These are phyloP conservation scores for Phoxinus phoxinus DNA, from an alignment of 2,113 vertebrate genomes.

Conservation along the genomic window DNA sequence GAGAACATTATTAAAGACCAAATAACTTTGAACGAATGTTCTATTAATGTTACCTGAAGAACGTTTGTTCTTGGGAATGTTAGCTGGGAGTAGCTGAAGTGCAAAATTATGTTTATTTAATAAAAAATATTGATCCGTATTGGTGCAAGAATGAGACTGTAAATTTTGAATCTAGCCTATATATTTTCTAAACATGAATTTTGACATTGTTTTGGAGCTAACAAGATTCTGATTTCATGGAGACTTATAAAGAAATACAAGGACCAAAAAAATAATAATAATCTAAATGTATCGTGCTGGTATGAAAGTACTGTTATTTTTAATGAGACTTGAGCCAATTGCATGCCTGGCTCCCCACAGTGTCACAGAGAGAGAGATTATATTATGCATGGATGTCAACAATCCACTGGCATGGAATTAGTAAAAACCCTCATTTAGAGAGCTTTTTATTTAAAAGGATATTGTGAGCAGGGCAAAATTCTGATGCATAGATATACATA, in stretches of 20 bases:
- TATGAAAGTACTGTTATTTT: constrained; percentile 36
- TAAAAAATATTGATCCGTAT: too few species aligned
- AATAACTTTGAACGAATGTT: too few species aligned
- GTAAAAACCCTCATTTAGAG: constrained; percentile 16
- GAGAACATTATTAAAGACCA: too few species aligned
- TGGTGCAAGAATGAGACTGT: too few species aligned
- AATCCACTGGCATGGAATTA: constrained; percentile 38
- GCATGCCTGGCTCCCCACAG: constrained; percentile 31
- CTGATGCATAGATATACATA: neutral
- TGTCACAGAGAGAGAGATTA: neutral
- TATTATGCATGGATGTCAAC: constrained; percentile 34
- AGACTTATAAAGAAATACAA: neutral
- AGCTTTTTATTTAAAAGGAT: constrained; percentile 35
- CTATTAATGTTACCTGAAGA: too few species aligned
- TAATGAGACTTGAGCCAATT: constrained; percentile 44
- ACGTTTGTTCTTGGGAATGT: too few species aligned
- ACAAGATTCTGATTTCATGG: neutral
- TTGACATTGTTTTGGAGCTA: neutral
- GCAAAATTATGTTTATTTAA: too few species aligned
- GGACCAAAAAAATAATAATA: neutral
- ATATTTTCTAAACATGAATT: neutral
- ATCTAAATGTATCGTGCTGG: constrained; percentile 3
- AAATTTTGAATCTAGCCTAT: neutral
- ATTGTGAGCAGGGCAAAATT: neutral
- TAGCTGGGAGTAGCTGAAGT: too few species aligned